Conservation (phyloP, 1,140 invertebrate species). For the Belonocnema kinseyi region DNA sequence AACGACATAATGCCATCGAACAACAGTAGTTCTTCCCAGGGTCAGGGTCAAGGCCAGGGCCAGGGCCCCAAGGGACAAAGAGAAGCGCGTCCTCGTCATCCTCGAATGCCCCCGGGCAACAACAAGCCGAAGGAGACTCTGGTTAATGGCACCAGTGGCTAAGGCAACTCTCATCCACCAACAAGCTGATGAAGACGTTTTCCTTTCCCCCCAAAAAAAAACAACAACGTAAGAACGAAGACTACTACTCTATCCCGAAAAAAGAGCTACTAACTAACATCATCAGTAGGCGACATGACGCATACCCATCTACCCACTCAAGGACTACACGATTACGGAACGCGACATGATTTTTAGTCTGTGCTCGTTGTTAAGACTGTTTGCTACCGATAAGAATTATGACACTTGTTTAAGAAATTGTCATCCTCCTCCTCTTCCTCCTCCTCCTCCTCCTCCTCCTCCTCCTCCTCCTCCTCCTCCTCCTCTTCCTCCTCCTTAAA, state of each 20-base stretch:
- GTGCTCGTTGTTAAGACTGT: slow-evolving; percentile 75
- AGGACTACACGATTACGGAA: slow-evolving; percentile 72
- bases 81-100: slow-evolving; percentile 69
- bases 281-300: slow-evolving; percentile 72
- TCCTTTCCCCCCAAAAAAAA: no score
- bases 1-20: slow-evolving; percentile 54
- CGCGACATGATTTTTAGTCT: slow-evolving; percentile 72
- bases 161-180: slow-evolving; percentile 50
- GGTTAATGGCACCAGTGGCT: slow-evolving; percentile 79
- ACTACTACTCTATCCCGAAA: slow-evolving; percentile 2
- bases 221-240: not conserved
- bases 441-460: slow-evolving; percentile 46
- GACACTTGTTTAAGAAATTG: slow-evolving; percentile 71
- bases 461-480: slow-evolving; percentile 53
- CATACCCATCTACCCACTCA: slow-evolving; percentile 66
- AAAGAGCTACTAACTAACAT: slow-evolving; percentile 68
- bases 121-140: slow-evolving; percentile 79
- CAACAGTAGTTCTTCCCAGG: slow-evolving; percentile 62
- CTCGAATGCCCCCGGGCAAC: slow-evolving; percentile 73
- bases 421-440: slow-evolving; percentile 62
- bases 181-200: slow-evolving; percentile 21
- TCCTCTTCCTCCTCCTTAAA: no score
- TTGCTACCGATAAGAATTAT: slow-evolving; percentile 73
- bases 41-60: slow-evolving; percentile 6
- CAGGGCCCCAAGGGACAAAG: slow-evolving; percentile 70